phyloP scores from a whole-genome alignment of 2,113 vertebrate genomes.

The Eptesicus fuscus region DNA sequence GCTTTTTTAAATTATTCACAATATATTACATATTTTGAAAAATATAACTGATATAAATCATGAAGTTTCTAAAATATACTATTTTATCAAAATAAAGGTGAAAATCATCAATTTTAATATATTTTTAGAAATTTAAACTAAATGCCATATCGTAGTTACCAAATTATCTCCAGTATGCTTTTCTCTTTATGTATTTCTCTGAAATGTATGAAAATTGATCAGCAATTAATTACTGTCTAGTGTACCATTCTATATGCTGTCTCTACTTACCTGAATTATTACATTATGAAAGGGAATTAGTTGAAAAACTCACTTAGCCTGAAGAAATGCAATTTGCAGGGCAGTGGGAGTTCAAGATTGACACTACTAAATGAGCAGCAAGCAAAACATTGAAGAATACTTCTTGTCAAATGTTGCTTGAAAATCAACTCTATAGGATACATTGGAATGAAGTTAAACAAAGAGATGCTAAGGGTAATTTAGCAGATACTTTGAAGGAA shows the following conservation, averaged over 20 bases:
- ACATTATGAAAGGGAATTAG: constrained; percentile 30
- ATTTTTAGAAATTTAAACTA: neutral
- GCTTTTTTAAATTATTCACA: neutral
- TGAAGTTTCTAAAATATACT: neutral
- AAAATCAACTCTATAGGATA: constrained; percentile 68
- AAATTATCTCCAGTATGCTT: neutral
- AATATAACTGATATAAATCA: neutral
- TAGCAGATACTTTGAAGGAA: constrained; percentile 66
- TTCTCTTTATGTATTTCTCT: neutral
- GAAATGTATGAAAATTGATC: neutral
- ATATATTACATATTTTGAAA: neutral
- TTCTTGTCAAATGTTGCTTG: constrained; percentile 75
- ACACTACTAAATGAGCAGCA: constrained; percentile 54
- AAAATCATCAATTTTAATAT: neutral
- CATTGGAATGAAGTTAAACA: constrained; percentile 59
- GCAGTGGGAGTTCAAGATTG: constrained; percentile 68
- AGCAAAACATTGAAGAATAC: constrained; percentile 65
- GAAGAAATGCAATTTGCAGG: constrained; percentile 63
- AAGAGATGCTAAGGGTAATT: constrained; percentile 67
- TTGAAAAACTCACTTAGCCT: constrained; percentile 66
- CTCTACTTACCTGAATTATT: constrained; percentile 45
- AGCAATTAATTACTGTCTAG: neutral
- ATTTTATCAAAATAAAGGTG: neutral
- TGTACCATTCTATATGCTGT: neutral
- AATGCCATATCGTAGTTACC: neutral